These are phyloP conservation scores for Heptranchias perlo DNA, from an alignment of 2,113 vertebrate genomes.

Conservation along the genomic window DNA sequence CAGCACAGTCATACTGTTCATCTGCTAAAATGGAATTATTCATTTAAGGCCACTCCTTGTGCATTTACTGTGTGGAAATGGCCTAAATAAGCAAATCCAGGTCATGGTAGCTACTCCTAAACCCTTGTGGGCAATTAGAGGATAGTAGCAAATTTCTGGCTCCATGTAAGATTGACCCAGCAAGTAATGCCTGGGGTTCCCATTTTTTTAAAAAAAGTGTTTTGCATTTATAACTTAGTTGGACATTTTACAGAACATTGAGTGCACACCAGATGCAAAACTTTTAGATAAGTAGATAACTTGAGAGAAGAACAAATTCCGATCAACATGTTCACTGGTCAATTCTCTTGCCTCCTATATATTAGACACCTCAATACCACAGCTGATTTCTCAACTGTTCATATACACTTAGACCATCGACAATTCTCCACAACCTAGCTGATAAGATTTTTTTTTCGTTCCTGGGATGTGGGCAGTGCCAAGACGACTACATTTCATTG, in stretches of 20 bases:
- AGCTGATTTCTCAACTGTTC: neutral
- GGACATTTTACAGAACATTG: neutral
- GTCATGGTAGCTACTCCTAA: neutral
- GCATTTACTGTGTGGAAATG: neutral
- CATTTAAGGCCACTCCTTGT: neutral
- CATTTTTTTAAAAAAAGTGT: neutral
- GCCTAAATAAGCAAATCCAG: neutral
- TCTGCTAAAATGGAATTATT: neutral
- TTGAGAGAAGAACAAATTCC: neutral
- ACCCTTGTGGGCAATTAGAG: too few relatives aligned
- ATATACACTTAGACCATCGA: neutral
- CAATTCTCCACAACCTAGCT: neutral
- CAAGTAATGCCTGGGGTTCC: neutral
- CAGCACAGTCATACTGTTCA: neutral
- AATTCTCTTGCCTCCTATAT: neutral
- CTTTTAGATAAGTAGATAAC: neutral
- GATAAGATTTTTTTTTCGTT: neutral
- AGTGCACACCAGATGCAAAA: neutral
- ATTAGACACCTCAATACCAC: neutral
- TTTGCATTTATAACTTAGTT: neutral
- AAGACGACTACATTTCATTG: neutral
- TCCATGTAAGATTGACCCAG: neutral
- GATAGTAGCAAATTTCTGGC: neutral
- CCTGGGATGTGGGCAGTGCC: neutral
- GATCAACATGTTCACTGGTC: neutral